Percentiles rank a stretch among this genome's conserved stretches.
Evolutionary conservation across 37 sponge, comb jelly and placozoan species (phyloP).

Genomic region (Mnemiopsis leidyi): DNA sequence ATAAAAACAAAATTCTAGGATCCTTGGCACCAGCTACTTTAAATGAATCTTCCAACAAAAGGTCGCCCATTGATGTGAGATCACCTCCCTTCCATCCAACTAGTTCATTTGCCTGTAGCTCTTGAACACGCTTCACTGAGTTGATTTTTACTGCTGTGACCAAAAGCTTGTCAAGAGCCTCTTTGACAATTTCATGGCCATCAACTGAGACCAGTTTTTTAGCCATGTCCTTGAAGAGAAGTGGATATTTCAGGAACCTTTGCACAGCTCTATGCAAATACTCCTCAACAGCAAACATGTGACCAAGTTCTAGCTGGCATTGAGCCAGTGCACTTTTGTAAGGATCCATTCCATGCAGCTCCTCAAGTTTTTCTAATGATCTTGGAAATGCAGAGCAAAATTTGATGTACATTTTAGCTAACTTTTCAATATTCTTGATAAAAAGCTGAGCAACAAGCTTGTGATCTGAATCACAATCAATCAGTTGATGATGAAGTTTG

Average conservation of each 20-base stretch:
- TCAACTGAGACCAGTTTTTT: conserved; percentile 24
- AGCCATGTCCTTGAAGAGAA: conserved; percentile 56
- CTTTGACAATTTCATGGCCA: conserved; percentile 25
- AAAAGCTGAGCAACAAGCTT: conserved; percentile 30
- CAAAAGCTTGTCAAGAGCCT: conserved; percentile 8
- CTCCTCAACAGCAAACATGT: conserved; percentile 53
- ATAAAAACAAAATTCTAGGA: conserved; percentile 23
- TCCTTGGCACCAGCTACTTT: conserved; percentile 47
- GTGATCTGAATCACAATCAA: conserved; percentile 3
- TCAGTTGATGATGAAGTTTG: background rate
- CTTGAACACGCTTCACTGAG: conserved; percentile 50
- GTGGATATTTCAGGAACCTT: conserved; percentile 56
- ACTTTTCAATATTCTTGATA: background rate
- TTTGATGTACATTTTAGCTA: background rate
- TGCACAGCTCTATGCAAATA: conserved; percentile 55
- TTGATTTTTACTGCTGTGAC: conserved; percentile 50
- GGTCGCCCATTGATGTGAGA: conserved; percentile 27
- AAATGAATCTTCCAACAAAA: conserved; percentile 48
- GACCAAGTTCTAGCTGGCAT: conserved; percentile 49
- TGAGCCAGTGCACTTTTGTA: conserved; percentile 57
- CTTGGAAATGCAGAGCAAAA: conserved; percentile 48
- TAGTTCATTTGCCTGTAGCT: background rate
- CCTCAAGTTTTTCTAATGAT: conserved; percentile 3
- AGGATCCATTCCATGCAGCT: conserved; percentile 28
- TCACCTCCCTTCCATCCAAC: conserved; percentile 45